Evolutionary conservation across 2,888 invertebrate species (phyloP), one percentile per base, ranked within the genome.

Genomic region (Apeira syringaria): DNA sequence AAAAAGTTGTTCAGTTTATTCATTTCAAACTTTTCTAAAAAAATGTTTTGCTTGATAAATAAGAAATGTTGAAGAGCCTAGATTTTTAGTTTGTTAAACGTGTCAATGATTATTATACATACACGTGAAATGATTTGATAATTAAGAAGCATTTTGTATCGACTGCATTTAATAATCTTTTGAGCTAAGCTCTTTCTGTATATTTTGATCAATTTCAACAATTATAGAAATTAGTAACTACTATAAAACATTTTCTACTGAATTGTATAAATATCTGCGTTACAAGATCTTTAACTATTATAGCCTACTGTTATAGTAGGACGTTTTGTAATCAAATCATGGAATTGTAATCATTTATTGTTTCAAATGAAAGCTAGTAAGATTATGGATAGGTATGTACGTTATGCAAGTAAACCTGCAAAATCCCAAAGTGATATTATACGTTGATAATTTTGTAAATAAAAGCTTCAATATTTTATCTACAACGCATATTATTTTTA

Each of bases 361-460:
- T 84, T 81, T 81, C 75, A 60, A 64, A 60, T 73, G 66, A 64
- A 64, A 46, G 39, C 27, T 53, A 56, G 45, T 29, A 50, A 56
- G 46, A 31, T 65, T 63, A 53, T 59, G 56, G 71, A 74, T 79
- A 80, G 71, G 72, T 78, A 79, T 74, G 71, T 73, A 82, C 80
- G 83, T 84, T 86, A 86, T 83, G 82, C 84, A 84, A 85, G 79
- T 86, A 73, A 83, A 85, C 86, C 83, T 86, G 87, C 86, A 77
- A 85, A 85, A 84, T 85, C 85, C 87, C 84, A 88, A 89, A 86
- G 88, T 88, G 88, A 88, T 89, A 89, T 76, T 83, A 84, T 85
- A 87, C 82, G 87, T 88, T 89, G 84, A 75, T 87, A 87, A 87
- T 88, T 88, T 89, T 89, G 87, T 87, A 89, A 88, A 89, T 89